These are phyloP conservation scores for Aphelinus certus DNA, from an alignment of 1,140 invertebrate genomes.

Conservation along the genomic window DNA sequence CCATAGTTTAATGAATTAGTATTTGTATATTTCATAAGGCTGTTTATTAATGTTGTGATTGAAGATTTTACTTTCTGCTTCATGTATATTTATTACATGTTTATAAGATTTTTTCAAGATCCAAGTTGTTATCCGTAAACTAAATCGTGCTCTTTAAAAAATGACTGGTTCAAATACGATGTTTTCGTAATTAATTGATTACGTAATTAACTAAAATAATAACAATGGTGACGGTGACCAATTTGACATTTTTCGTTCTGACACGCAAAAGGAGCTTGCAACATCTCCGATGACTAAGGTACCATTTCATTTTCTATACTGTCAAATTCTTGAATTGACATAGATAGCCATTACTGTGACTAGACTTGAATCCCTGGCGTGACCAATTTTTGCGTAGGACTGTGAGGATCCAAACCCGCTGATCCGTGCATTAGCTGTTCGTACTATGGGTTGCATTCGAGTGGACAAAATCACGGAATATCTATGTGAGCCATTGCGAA, in stretches of 20 bases:
- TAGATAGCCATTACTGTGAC: slow-evolving; percentile 64
- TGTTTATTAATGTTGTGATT: slow-evolving; percentile 31
- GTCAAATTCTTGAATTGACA: slow-evolving; percentile 61
- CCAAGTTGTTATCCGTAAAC: slow-evolving; percentile 38
- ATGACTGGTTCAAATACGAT: slow-evolving; percentile 54
- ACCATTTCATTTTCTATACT: slow-evolving; percentile 65
- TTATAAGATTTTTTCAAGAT: slow-evolving; percentile 41
- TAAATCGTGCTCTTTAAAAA: slow-evolving; percentile 66
- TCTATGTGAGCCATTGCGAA: slow-evolving; percentile 96
- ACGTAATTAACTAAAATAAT: slow-evolving; percentile 61
- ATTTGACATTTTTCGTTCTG: slow-evolving; percentile 69
- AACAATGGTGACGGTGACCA: slow-evolving; percentile 67
- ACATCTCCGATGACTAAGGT: slow-evolving; percentile 68
- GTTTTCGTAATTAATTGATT: slow-evolving; percentile 7
- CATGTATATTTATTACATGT: slow-evolving; percentile 39
- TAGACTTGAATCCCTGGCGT: slow-evolving; percentile 68
- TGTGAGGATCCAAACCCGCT: slow-evolving; percentile 99
- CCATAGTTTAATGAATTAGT: slow-evolving; percentile 24
- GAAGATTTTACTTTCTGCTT: slow-evolving; percentile 39
- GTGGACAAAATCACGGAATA: slow-evolving; percentile 99
- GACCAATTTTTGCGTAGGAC: slow-evolving; percentile 79
- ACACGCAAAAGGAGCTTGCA: slow-evolving; percentile 68
- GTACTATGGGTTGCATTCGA: slow-evolving; percentile 99
- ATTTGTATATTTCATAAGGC: slow-evolving; percentile 22
- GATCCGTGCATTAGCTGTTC: slow-evolving; percentile 96